Conservation (phyloP, 1,140 invertebrate species). For the Nephila pilipes region DNA sequence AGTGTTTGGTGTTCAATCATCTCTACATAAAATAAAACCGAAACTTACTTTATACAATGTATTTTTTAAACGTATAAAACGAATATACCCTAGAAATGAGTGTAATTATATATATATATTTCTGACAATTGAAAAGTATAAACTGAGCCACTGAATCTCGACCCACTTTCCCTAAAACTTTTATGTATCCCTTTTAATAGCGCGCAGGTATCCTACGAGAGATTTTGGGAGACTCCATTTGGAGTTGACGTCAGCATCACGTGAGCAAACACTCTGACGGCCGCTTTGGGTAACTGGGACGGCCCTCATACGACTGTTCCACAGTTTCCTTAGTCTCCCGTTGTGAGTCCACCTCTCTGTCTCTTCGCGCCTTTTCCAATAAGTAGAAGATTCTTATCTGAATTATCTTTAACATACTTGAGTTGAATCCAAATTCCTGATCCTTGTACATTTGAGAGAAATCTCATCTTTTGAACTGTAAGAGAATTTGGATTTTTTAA, state of each 20-base stretch:
- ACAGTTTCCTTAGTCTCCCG: not conserved
- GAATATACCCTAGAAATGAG: too few relatives aligned
- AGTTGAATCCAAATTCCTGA: not conserved
- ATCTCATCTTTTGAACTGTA: not conserved
- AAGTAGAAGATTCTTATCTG: not conserved
- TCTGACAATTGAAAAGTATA: too few relatives aligned
- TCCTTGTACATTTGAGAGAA: not conserved
- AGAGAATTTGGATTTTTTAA: not conserved
- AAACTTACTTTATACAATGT: too few relatives aligned
- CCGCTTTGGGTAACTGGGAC: not conserved
- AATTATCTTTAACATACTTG: too few relatives aligned
- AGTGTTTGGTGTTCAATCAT: too few relatives aligned
- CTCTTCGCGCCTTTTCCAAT: not conserved
- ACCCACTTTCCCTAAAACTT: not conserved
- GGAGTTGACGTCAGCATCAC: slow-evolving; percentile 5
- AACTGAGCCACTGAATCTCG: too few relatives aligned
- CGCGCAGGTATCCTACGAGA: slow-evolving; percentile 15
- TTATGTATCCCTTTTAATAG: not conserved
- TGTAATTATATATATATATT: too few relatives aligned
- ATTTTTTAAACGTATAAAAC: too few relatives aligned
- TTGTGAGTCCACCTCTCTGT: not conserved
- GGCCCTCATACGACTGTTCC: not conserved
- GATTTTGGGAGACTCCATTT: not conserved
- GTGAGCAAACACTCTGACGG: not conserved
- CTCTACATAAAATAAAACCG: too few relatives aligned